These are phyloP conservation scores for Micronycteris hirsuta DNA, from an alignment of 2,113 vertebrate species.

Conservation along the genomic window DNA sequence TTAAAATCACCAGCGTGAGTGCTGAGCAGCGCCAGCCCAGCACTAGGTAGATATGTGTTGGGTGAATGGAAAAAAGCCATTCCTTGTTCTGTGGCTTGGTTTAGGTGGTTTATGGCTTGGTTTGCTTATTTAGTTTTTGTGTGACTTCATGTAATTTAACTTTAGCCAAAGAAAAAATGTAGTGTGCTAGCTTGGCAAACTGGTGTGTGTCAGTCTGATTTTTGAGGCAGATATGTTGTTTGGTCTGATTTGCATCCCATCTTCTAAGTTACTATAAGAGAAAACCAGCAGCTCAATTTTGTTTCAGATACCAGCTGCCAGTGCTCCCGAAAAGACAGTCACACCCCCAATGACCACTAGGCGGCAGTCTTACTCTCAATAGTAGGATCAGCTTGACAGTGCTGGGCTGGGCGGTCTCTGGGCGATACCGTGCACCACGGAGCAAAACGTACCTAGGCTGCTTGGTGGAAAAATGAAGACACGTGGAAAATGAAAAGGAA, in stretches of 20 bases:
- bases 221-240: neutral
- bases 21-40: neutral
- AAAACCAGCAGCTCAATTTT: neutral
- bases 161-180: neutral
- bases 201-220: neutral
- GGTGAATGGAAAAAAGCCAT: neutral
- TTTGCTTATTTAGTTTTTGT: neutral
- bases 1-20: neutral
- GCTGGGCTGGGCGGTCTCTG: rapidly evolving
- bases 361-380: neutral
- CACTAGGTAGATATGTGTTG: neutral
- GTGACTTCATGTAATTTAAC: neutral
- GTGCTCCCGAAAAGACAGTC: neutral
- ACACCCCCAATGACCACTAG: neutral
- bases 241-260: neutral
- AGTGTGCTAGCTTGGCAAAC: neutral
- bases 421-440: too few species aligned
- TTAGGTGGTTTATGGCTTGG: neutral
- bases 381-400: rapidly evolving
- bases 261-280: neutral
- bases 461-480: neutral
- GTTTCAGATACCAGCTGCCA: neutral
- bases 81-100: neutral
- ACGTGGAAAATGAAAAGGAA: neutral
- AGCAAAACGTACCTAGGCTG: neutral